Evolutionary conservation across 2,113 vertebrate genomes (phyloP).

Genomic region (Zeus faber): DNA sequence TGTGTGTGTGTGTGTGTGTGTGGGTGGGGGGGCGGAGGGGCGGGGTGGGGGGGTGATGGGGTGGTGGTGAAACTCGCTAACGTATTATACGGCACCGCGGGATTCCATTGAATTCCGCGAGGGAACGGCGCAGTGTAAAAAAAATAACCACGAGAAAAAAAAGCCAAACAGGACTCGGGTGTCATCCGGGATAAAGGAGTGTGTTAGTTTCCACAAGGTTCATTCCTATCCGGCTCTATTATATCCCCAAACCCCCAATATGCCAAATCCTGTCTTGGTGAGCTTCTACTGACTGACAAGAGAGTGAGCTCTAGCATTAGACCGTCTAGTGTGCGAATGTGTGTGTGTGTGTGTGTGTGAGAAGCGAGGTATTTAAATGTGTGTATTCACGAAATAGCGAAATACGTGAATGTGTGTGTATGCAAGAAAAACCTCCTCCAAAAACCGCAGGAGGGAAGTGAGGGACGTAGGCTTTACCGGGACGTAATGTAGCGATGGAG

Average conservation of each 20-base stretch:
- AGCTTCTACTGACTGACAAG: neutral
- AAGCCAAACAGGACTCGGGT: neutral
- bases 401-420: slow-evolving; percentile 19
- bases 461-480: no score
- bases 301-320: neutral
- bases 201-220: neutral
- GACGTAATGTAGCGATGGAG: slow-evolving; percentile 41
- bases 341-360: neutral
- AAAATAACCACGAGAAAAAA: neutral
- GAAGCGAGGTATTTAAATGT: neutral
- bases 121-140: no score
- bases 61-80: no score
- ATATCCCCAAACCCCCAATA: neutral
- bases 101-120: no score
- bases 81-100: no score
- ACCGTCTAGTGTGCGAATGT: neutral
- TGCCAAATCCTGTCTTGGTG: neutral
- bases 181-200: neutral
- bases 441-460: no score
- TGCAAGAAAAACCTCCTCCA: no score
- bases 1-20: slow-evolving; percentile 6
- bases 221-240: slow-evolving; percentile 1
- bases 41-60: neutral
- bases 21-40: neutral
- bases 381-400: slow-evolving; percentile 28